A percentile compares a stretch with the other conserved stretches of the same genome.
Evolutionary conservation across 1,140 invertebrate genomes (phyloP).

Genomic region (Tribolium castaneum): DNA sequence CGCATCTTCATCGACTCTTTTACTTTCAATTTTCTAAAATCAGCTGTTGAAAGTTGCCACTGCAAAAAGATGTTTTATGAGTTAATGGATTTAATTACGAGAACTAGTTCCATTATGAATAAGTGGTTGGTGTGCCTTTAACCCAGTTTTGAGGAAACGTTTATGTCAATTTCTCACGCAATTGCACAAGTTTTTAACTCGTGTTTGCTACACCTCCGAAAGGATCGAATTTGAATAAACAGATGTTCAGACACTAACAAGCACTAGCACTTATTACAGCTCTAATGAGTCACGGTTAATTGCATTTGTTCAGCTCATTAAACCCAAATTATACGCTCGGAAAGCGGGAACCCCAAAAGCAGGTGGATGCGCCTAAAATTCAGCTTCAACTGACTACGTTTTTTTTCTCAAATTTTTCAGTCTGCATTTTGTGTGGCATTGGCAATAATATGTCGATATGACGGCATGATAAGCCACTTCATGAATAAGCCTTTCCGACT

Average conservation of each 20-base stretch:
- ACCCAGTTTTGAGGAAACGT: constrained; percentile 5
- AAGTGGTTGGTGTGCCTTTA: constrained; percentile 4
- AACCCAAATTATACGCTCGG: constrained; percentile 34
- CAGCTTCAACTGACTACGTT: not conserved
- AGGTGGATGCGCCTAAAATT: constrained; percentile 3
- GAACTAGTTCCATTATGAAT: constrained; percentile 12
- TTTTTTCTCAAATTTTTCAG: too few species aligned
- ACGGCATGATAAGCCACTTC: not conserved
- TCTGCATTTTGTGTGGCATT: too few species aligned
- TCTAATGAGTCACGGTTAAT: constrained; percentile 48
- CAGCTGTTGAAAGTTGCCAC: not conserved
- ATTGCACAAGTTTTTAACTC: constrained; percentile 28
- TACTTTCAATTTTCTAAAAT: not conserved
- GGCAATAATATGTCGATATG: too few species aligned
- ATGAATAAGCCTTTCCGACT: not conserved
- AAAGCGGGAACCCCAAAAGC: constrained; percentile 30
- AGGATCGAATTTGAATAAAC: constrained; percentile 23
- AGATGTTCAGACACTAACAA: constrained; percentile 22
- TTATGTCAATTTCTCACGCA: constrained; percentile 25
- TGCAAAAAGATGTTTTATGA: not conserved
- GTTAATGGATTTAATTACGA: constrained; percentile 2
- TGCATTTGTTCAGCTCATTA: constrained; percentile 45
- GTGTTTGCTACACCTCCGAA: constrained; percentile 1
- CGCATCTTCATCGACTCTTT: not conserved
- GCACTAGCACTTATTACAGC: constrained; percentile 13